Base-by-base conservation (phyloP, 2,888 invertebrate genomes). In the Oligia fasciuncula region DNA sequence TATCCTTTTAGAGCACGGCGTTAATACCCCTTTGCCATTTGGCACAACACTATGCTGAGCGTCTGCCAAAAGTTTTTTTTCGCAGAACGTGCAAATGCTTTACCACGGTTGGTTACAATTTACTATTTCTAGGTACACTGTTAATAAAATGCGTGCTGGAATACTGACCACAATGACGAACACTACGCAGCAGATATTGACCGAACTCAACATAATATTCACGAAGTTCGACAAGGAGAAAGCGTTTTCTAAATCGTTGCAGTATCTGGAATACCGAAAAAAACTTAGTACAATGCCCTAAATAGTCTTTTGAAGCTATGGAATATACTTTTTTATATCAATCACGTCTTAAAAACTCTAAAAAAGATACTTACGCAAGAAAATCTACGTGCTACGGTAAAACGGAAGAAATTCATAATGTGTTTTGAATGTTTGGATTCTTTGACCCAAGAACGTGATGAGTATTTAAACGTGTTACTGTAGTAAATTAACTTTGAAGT, bases 181-280 rank as follows among this genome's bases (percentile, higher is more conserved):
- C 9, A 95, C 94, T 17, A 96, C 96, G 76, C 96, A 96, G 91
- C 96, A 97, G 75, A 96, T 96, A 84, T 96, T 96, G 0, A 96
- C 90, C 0, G 96, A 96, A 82, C 97, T 96, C 79, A 97, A 90
- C 43, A 96, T 92, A 73, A 96, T 95, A 84, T 96, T 97, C 46
- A 95, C 94, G 14, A 93, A 94, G 88, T 93, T 96, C 71, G 95
- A 94, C 19, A 96, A 90, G 3, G 95, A 93, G 88, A 94, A 95
- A n/a, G 95, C 95, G 76, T 93, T 93, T 89, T 96, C 96, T 79
- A 97, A 92, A 85, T 96, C 95, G 57, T 93, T 94, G 85, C 96
- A 97, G 88, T 96, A 97, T 82, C 96, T 97, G 91, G 75, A 89
- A 89, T 77, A 60, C 14, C 46, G 54, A 80, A 87, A 93, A 94